Base-by-base conservation (phyloP, 92 coral and sea anemone species). In the Heteractis magnifica region DNA sequence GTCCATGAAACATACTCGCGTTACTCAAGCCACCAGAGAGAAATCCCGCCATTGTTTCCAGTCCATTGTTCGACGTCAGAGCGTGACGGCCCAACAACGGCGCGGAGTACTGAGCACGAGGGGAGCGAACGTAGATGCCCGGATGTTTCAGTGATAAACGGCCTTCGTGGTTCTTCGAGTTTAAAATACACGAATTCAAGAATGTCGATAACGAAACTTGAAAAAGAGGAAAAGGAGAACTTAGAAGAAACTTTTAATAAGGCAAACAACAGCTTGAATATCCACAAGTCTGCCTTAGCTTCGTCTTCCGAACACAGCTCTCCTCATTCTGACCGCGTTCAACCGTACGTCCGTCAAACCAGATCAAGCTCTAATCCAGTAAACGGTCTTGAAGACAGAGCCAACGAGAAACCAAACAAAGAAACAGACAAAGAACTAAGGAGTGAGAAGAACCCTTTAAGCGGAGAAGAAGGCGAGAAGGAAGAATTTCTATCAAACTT, bases 401-500 rank as follows among this genome's bases (percentile, higher is more conserved):
- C 83, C 65, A 82, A 82, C 53, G 83, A 82, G 23, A 81, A 62
- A 19, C 58, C 34, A 18, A 44, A 79, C 56, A 78, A 49, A 34
- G 79, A 77, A 19, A 15, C 20, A 2, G 92, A 91, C 49, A 83
- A 73, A 65, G 87, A 65, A 8, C 55, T 75, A 52, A 75, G 56
- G 49, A 44, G 23, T 8, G 83, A 71, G 50, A 78, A 71, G 49
- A 88, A 74, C 50, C 77, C 51, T 56, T 74, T 65, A 21, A 82
- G 16, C 18, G 88, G 83, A 51, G 80, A 86, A 76, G 92, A 91
- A 19, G 94, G 88, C 65, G 92, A 84, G 11, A 88, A 91, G 34
- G 94, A 91, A 51, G 94, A 91, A 71, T 91, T 91, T 79, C 89
- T 91, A 14, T 91, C 90, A 49, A 88, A 79, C 56, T 81, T 91